Evolutionary conservation across 1,140 invertebrate genomes (phyloP).

Genomic region (Palaemon carinicauda): DNA sequence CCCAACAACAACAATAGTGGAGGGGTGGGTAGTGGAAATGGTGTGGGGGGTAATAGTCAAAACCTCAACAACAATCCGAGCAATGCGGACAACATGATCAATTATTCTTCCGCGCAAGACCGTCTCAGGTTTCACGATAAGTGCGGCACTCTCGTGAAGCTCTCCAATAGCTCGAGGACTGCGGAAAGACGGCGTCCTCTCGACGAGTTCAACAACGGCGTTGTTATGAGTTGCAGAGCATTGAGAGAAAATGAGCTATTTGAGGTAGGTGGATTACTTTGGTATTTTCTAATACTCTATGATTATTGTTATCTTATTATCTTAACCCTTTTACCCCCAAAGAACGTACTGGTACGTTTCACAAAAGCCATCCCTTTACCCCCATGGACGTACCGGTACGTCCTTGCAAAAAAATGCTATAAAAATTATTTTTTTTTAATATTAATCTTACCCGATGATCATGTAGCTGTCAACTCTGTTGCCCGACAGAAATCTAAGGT

Average conservation of each 20-base stretch:
- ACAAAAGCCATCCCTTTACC: too few relatives aligned
- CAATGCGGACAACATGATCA: constrained; percentile 34
- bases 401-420: too few relatives aligned
- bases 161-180: constrained; percentile 83
- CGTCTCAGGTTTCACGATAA: constrained; percentile 86
- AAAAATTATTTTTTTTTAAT: too few relatives aligned
- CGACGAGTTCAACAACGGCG: constrained; percentile 95
- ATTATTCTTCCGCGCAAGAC: constrained; percentile 57
- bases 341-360: too few relatives aligned
- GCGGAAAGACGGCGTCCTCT: constrained; percentile 85
- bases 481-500: too few relatives aligned
- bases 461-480: too few relatives aligned
- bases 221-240: constrained; percentile 89
- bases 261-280: constrained; percentile 72
- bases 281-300: not conserved
- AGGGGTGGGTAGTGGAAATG: not conserved
- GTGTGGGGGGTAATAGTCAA: not conserved
- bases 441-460: too few relatives aligned
- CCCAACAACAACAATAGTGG: constrained; percentile 6
- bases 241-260: constrained; percentile 89
- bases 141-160: constrained; percentile 86
- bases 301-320: too few relatives aligned
- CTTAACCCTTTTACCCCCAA: too few relatives aligned
- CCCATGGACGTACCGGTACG: too few relatives aligned
- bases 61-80: not conserved